These are phyloP conservation scores for Strix uralensis DNA, from an alignment of 2,113 vertebrate genomes.

Conservation along the genomic window DNA sequence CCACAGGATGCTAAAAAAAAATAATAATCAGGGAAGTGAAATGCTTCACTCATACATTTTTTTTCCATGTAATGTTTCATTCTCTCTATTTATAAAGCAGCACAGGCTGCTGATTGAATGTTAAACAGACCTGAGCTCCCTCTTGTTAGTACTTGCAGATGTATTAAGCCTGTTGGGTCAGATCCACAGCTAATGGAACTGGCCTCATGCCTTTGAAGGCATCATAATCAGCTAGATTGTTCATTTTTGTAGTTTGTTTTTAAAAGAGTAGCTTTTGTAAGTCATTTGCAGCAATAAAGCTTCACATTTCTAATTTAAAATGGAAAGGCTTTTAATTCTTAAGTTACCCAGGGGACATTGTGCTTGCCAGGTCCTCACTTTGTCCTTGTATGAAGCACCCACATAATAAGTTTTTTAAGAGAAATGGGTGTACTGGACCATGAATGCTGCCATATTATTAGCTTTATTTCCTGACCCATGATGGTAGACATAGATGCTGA, in stretches of 20 bases:
- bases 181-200: slow-evolving; percentile 45
- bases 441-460: not conserved
- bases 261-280: slow-evolving; percentile 27
- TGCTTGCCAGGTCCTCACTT: not conserved
- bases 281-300: slow-evolving; percentile 18
- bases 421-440: not conserved
- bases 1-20: not conserved
- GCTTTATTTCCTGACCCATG: not conserved
- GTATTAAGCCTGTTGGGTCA: slow-evolving; percentile 41
- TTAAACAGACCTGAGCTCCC: slow-evolving; percentile 41
- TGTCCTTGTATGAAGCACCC: not conserved
- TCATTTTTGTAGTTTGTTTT: slow-evolving; percentile 37
- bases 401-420: not conserved
- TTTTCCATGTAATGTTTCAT: not conserved
- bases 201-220: slow-evolving; percentile 32
- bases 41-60: not conserved
- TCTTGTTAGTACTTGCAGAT: slow-evolving; percentile 34
- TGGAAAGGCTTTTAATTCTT: slow-evolving; percentile 59
- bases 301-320: slow-evolving; percentile 38
- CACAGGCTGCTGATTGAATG: not conserved
- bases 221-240: slow-evolving; percentile 17
- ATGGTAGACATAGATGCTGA: not conserved
- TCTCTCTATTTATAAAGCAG: slow-evolving; percentile 18
- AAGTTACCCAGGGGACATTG: not conserved
- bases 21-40: not conserved